Evolutionary conservation across 2,888 invertebrate genomes (phyloP), one percentile per base, ranked within the genome.

Genomic region (Unio delphinus): DNA sequence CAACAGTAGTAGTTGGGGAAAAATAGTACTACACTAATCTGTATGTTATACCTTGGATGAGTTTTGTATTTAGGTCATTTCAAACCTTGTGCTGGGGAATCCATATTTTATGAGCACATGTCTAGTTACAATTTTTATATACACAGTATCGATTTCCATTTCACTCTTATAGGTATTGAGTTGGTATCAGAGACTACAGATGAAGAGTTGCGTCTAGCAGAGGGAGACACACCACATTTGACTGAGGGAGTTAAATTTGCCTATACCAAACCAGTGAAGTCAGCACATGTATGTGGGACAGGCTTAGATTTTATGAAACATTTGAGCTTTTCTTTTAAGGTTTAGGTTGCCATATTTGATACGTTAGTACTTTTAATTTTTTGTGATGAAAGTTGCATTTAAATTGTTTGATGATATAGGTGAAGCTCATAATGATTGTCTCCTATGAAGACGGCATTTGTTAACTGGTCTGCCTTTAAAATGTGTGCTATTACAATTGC

Each of bases 141-240:
- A 11, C 57, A 28, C 54, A 64, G 15, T 26, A n/a, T 28, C 20
- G 18, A 26, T 26, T 23, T 18, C 70, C 70, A 45, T 64, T 60
- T 45, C 3, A 55, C 55, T 68, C 7, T 63, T 73, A 7, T 79
- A 90, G 89, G 87, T 66, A 91, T 91, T 78, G 89, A 90, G 78
- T 70, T 92, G 26, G 93, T 96, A 0, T 94, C 94, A 82, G 97
- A 97, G 89, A 93, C 94, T 23, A 88, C 86, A 54, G 83, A 81
- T 4, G 88, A 87, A 55, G 90, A 88, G 66, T 80, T 86, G 26
- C 79, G 81, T 45, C 83, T 89, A 57, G 92, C 90, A 54, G 89
- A 90, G 61, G 86, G 85, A 28, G 81, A 81, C 1, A 84, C 82
- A 59, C 83, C 89, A 56, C 82, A 88, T 60, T 83, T 91, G 56